phyloP scores from a whole-genome alignment of 2,113 vertebrate species.

The Malurus cyaneus region DNA sequence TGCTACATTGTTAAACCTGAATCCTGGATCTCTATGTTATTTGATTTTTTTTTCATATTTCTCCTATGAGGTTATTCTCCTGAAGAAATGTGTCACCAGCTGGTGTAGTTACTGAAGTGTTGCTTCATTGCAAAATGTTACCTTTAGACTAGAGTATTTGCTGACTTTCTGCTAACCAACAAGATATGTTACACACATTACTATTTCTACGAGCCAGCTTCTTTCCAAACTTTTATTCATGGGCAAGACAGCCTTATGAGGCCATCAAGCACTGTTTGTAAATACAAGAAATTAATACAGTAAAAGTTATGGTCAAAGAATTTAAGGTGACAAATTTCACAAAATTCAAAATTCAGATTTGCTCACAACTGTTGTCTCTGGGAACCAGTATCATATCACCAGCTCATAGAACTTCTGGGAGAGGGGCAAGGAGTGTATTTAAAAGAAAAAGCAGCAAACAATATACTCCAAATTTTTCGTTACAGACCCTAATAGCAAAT shows the following conservation, averaged over 20 bases:
- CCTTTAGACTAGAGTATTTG: background rate
- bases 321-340: constrained; percentile 3
- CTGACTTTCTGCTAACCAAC: background rate
- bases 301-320: background rate
- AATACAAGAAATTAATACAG: background rate
- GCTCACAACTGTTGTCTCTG: background rate
- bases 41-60: background rate
- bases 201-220: background rate
- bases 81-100: background rate
- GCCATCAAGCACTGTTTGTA: background rate
- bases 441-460: background rate
- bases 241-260: background rate
- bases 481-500: background rate
- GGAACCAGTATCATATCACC: background rate
- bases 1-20: background rate
- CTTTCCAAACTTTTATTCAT: background rate
- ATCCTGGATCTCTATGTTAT: background rate
- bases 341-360: background rate
- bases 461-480: background rate
- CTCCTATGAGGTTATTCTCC: background rate
- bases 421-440: accelerated
- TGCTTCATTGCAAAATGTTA: background rate
- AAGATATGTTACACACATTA: background rate
- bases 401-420: background rate
- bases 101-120: background rate